Percentiles rank a stretch among this genome's conserved stretches.
phyloP scores from a whole-genome alignment of 2,797 vertebrate species.

The Tenualosa ilisha region DNA sequence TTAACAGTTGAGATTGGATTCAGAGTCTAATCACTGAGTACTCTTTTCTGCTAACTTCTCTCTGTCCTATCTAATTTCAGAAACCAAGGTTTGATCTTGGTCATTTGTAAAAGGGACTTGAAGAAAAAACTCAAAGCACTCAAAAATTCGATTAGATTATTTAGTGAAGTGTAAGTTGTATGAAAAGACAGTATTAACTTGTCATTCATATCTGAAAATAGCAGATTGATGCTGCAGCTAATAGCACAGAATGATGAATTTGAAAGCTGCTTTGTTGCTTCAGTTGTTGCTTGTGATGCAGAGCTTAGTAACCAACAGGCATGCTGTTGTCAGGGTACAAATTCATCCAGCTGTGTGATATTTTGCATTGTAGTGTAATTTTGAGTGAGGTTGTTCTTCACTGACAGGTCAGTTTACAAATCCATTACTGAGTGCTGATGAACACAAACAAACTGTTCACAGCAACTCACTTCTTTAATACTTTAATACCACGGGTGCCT shows the following conservation, averaged over 20 bases:
- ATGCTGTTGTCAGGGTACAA: not conserved
- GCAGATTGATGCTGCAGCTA: not conserved
- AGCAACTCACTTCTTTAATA: not conserved
- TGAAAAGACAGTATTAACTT: no score
- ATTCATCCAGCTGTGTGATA: constrained; percentile 6
- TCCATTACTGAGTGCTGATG: not conserved
- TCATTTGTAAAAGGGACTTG: not conserved
- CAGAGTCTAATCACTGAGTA: not conserved
- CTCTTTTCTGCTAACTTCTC: not conserved
- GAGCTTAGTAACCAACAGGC: not conserved
- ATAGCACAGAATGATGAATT: not conserved
- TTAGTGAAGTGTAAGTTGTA: no score
- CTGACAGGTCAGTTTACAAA: no score
- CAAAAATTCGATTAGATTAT: no score
- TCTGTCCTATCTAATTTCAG: not conserved
- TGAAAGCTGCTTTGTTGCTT: no score
- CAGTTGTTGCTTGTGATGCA: not conserved
- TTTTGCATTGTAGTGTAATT: not conserved
- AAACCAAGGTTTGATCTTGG: not conserved
- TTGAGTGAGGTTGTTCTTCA: not conserved
- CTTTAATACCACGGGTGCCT: not conserved
- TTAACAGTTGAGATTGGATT: not conserved
- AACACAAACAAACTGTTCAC: not conserved
- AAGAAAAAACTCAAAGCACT: no score
- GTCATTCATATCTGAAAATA: no score